Base-by-base conservation (phyloP, 1,140 invertebrate species). In the Diachasma alloeum region DNA sequence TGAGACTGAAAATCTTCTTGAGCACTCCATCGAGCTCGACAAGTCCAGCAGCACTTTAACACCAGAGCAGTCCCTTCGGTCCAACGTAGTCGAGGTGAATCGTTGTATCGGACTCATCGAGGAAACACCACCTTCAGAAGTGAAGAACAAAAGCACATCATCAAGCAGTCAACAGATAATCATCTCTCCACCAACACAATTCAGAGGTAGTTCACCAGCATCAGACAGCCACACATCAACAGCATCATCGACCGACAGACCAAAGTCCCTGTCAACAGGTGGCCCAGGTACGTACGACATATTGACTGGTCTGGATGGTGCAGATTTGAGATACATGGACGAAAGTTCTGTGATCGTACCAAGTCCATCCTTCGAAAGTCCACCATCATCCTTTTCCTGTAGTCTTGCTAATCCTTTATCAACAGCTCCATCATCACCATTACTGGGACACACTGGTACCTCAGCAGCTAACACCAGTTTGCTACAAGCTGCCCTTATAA, bases 321-420 rank as follows among this genome's bases (percentile, higher is more conserved):
- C 94, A 13, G 96, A 97, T 88, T 88, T 97, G 44, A 91, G 94
- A 17, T 97, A 92, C 84, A 97, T 97, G 96, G 96, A 97, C 84
- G 96, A 97, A 83, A 97, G 95, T 86, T 97, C 96, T 6, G 92
- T 96, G 37, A 94, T 95, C 78, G 89, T 96, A 63, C 92, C 94
- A 19, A 95, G 94, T 75, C 94, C 95, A 26, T 92, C 91, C 63
- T 92, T 92, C 78, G 94, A 95, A 85, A 95, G 93, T 84, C 93
- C 94, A 67, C 93, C 92, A 72, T 94, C 93, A 70, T 93, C 92
- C 71, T 91, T 93, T 75, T 91, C 92, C 53, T 90, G 87, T 77
- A 90, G 90, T 56, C 81, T 90, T 10, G 87, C 84, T 0, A 89
- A 90, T 80, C 87, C 86, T 9, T 76, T 88, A 1, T 87, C 91